Evolutionary conservation across 2,797 vertebrate genomes (phyloP).

Genomic region (Scolopax rusticola): DNA sequence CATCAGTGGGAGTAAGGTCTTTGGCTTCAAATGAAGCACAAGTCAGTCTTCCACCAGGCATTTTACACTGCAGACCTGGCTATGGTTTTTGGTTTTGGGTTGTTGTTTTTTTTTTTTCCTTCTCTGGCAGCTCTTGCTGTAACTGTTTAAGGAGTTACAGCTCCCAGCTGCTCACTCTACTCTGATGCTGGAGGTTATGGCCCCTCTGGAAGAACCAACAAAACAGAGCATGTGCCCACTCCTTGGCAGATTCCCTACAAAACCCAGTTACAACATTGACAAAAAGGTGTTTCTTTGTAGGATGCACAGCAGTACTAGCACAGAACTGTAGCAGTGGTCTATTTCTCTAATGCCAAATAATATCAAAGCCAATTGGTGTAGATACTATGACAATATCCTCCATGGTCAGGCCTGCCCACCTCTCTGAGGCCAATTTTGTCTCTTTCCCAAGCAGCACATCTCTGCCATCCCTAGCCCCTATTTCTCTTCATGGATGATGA

Average conservation of each 20-base stretch:
- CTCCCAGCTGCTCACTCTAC: neutral
- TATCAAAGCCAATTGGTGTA: neutral
- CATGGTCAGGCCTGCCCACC: neutral
- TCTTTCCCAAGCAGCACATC: fast-evolving
- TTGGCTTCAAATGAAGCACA: neutral
- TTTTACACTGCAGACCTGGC: neutral
- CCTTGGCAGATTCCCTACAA: neutral
- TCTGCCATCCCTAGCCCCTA: neutral
- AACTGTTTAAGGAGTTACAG: neutral
- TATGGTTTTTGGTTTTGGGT: neutral
- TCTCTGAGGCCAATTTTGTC: neutral
- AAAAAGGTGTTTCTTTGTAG: neutral
- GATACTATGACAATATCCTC: neutral
- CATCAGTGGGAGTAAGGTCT: neutral
- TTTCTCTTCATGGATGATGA: neutral
- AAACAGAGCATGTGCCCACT: neutral
- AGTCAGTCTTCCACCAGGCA: neutral
- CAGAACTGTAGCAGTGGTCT: neutral
- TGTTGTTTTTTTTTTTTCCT: neutral
- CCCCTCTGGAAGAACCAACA: neutral
- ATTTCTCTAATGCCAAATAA: neutral
- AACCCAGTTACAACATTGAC: neutral
- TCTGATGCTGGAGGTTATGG: neutral
- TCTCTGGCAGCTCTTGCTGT: neutral
- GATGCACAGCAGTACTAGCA: neutral